phyloP scores from a whole-genome alignment of 2,797 vertebrate species.

The Hirundo rustica region DNA sequence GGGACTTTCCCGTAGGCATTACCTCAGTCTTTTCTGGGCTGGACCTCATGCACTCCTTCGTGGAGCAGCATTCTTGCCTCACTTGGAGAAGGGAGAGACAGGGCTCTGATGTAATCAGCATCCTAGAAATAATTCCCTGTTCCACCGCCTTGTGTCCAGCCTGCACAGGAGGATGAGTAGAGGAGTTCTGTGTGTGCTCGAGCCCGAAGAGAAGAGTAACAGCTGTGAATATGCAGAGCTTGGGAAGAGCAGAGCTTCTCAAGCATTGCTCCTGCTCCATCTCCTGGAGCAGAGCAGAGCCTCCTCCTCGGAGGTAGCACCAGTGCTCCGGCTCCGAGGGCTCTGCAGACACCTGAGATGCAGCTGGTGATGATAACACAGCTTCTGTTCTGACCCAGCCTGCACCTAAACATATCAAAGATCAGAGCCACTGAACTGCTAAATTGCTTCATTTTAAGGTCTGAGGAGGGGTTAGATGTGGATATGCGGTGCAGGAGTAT shows the following conservation, averaged over 20 bases:
- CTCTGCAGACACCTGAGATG: background rate
- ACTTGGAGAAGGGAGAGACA: background rate
- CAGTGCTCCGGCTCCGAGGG: background rate
- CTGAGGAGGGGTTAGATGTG: background rate
- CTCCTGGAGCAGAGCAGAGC: background rate
- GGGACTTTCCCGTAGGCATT: background rate
- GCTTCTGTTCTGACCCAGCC: background rate
- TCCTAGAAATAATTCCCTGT: background rate
- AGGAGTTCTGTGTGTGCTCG: background rate
- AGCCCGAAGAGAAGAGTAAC: background rate
- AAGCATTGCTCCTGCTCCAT: background rate
- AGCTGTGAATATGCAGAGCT: background rate
- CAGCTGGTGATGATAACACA: background rate
- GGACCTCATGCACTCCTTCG: background rate
- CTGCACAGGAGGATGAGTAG: background rate
- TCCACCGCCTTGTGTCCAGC: background rate
- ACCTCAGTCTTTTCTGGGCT: background rate
- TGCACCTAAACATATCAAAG: background rate
- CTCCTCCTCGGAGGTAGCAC: background rate
- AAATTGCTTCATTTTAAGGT: background rate
- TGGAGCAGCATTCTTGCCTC: background rate
- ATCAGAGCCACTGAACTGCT: background rate
- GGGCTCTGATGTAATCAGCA: background rate
- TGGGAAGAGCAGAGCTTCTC: background rate
- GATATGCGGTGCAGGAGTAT: background rate